A percentile compares a stretch with the other conserved stretches of the same genome.
Evolutionary conservation across 2,888 invertebrate genomes (phyloP).

Genomic region (Macrosoma leucophasiata): DNA sequence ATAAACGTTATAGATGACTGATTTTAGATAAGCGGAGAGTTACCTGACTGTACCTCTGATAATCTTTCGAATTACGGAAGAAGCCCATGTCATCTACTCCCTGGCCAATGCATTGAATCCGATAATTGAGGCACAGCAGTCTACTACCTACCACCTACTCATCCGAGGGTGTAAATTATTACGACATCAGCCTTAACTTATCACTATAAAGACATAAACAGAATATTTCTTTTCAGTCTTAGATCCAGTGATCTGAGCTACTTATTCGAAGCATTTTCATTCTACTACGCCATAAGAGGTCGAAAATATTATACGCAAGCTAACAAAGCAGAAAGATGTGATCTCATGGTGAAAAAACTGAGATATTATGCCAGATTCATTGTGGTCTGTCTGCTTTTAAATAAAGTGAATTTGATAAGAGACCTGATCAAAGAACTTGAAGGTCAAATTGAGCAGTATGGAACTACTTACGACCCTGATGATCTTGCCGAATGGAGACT

Average conservation of each 20-base stretch:
- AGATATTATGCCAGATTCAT: slow-evolving; percentile 97
- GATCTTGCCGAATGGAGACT: slow-evolving; percentile 97
- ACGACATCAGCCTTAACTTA: too few relatives aligned
- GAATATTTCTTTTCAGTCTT: slow-evolving; percentile 83
- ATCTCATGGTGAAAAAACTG: slow-evolving; percentile 97
- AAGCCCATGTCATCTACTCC: too few relatives aligned
- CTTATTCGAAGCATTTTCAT: slow-evolving; percentile 96
- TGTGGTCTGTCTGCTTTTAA: slow-evolving; percentile 94
- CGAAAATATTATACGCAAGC: slow-evolving; percentile 96
- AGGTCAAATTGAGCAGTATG: slow-evolving; percentile 96
- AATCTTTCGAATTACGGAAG: too few relatives aligned
- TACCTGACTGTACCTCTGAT: too few relatives aligned
- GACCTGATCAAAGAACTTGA: slow-evolving; percentile 95
- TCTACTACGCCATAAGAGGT: slow-evolving; percentile 96
- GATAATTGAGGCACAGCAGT: too few relatives aligned
- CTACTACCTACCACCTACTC: too few relatives aligned
- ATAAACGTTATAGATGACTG: too few relatives aligned
- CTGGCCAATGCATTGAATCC: too few relatives aligned
- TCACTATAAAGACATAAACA: too few relatives aligned
- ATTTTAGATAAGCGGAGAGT: too few relatives aligned
- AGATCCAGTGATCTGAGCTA: slow-evolving; percentile 98
- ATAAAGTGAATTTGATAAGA: slow-evolving; percentile 93
- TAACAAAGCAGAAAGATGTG: slow-evolving; percentile 94
- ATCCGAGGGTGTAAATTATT: too few relatives aligned
- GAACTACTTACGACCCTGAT: slow-evolving; percentile 96